Evolutionary conservation across 2,888 invertebrate species (phyloP).

Genomic region (Drosophila stalkeri): DNA sequence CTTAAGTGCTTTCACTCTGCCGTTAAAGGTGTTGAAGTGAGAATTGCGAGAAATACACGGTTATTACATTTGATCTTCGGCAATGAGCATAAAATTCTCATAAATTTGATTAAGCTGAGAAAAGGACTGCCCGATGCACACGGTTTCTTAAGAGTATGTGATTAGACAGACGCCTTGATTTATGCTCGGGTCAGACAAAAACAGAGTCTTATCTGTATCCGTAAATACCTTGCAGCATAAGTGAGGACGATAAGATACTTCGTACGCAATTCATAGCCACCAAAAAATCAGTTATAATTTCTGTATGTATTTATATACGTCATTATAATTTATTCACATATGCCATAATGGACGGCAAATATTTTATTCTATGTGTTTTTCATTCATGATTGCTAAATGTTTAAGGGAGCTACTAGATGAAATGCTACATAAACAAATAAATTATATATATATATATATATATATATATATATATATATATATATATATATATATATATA

Average conservation of each 20-base stretch:
- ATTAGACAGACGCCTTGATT: conserved; percentile 50
- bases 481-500: neutral
- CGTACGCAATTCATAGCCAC: neutral
- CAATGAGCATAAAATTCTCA: conserved; percentile 72
- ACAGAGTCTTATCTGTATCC: neutral
- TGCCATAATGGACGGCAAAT: neutral
- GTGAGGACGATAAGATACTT: neutral
- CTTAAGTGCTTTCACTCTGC: conserved; percentile 73
- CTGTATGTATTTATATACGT: neutral
- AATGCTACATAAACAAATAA: too few species aligned
- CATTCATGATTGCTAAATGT: neutral
- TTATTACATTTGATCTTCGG: conserved; percentile 75
- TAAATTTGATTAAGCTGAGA: conserved; percentile 71
- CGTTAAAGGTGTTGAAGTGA: conserved; percentile 71
- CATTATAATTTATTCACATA: neutral
- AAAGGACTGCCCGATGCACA: conserved; percentile 17
- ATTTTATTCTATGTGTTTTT: neutral
- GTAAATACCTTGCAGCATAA: conserved; percentile 16
- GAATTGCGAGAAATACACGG: conserved; percentile 66
- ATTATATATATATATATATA: neutral
- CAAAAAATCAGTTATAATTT: neutral
- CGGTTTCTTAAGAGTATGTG: neutral
- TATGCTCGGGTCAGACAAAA: conserved; percentile 34
- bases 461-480: neutral
- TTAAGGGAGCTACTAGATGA: neutral